Percentiles rank a stretch among this genome's conserved stretches.
phyloP scores from a whole-genome alignment of 2,888 invertebrate genomes.

The Caenorhabditis zanzibari region DNA sequence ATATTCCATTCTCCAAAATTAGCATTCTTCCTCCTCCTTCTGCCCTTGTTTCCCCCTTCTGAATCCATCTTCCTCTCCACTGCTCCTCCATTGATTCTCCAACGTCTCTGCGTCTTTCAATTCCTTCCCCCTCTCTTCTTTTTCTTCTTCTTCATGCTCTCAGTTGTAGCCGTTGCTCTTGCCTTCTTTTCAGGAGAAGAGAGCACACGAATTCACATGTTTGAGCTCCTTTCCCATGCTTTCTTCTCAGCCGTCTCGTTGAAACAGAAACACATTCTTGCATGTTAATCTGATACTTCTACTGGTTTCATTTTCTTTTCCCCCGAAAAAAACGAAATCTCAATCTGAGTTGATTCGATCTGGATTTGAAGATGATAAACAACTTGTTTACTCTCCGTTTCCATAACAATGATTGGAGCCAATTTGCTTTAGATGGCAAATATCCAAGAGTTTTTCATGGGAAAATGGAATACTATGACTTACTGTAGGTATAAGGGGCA shows the following conservation, averaged over 20 bases:
- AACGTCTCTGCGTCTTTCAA: constrained; percentile 38
- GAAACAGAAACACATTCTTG: constrained; percentile 13
- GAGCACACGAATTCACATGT: constrained; percentile 54
- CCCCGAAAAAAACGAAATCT: constrained; percentile 8
- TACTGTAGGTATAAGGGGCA: too few species aligned
- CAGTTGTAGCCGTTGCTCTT: constrained; percentile 55
- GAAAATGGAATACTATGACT: neutral
- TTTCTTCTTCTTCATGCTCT: neutral
- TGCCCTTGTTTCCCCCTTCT: neutral
- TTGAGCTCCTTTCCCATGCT: constrained; percentile 40
- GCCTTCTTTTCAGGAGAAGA: neutral
- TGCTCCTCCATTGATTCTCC: constrained; percentile 45
- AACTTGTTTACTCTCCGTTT: constrained; percentile 19
- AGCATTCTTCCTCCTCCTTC: constrained; percentile 33
- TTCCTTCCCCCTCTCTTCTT: neutral
- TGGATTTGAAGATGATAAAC: neutral
- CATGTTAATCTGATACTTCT: constrained; percentile 47
- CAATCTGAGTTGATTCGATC: neutral
- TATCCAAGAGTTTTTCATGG: neutral
- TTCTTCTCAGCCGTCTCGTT: neutral
- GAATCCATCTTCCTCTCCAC: constrained; percentile 29
- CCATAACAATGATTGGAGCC: constrained; percentile 19
- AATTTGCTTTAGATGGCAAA: constrained; percentile 7
- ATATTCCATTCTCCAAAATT: constrained; percentile 30
- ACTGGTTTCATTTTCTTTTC: constrained; percentile 25